phyloP scores from a whole-genome alignment of 2,888 invertebrate species.

The Pachycephus smyrnensis region DNA sequence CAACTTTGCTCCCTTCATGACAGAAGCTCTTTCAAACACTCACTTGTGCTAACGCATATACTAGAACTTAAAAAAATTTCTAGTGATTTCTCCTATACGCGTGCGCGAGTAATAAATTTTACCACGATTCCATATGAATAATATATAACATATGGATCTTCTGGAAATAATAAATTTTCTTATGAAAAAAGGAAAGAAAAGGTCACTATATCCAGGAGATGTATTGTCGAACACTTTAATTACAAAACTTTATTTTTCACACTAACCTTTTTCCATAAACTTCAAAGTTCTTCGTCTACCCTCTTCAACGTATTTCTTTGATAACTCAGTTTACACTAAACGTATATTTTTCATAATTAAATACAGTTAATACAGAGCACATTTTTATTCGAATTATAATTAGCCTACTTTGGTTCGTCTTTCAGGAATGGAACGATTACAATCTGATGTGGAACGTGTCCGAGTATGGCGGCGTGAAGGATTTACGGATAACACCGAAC shows the following conservation, averaged over 20 bases:
- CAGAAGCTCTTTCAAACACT: not conserved
- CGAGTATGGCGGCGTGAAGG: constrained; percentile 94
- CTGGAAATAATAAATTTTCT: no score
- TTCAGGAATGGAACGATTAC: constrained; percentile 97
- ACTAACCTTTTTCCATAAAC: not conserved
- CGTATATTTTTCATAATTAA: not conserved
- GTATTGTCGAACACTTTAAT: no score
- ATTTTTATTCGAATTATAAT: not conserved
- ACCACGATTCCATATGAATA: no score
- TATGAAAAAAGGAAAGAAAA: no score
- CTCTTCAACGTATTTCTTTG: no score
- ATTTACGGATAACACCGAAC: constrained; percentile 93
- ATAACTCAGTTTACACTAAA: no score
- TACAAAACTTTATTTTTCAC: not conserved
- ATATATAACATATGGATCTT: no score
- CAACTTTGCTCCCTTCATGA: not conserved
- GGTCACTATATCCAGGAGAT: no score
- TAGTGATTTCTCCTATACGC: not conserved
- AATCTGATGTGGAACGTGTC: constrained; percentile 96
- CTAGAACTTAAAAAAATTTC: not conserved
- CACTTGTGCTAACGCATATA: not conserved
- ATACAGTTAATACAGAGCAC: not conserved
- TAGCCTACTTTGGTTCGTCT: not conserved
- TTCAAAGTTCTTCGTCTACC: no score
- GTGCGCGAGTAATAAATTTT: no score